Conservation (phyloP, 2,113 vertebrate genomes). For the Progne subis region DNA sequence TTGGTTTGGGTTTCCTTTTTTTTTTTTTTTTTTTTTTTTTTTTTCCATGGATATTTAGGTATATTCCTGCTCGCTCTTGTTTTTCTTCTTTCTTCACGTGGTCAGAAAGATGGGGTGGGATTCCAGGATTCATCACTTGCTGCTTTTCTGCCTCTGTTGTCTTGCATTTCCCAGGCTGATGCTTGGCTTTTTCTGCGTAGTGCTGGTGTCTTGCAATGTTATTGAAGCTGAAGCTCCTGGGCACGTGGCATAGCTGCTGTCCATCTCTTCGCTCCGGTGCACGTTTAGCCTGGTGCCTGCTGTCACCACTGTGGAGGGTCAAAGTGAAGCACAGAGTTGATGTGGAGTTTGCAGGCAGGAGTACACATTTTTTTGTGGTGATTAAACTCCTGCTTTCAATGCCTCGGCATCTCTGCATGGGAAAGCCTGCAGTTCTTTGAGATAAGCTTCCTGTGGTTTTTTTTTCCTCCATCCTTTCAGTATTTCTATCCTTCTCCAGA, state of each 20-base stretch:
- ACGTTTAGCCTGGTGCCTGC: neutral
- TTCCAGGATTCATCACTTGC: neutral
- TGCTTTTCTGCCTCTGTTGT: neutral
- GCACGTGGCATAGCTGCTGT: neutral
- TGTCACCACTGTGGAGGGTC: neutral
- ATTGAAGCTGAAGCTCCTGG: neutral
- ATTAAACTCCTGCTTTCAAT: neutral
- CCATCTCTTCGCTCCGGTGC: fast-evolving
- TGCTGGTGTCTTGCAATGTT: neutral
- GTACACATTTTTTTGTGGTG: neutral
- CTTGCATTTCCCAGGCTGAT: neutral
- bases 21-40: too few species aligned
- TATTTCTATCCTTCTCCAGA: neutral
- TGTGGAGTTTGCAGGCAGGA: neutral
- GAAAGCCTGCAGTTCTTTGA: neutral
- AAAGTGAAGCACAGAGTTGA: neutral
- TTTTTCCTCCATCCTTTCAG: neutral
- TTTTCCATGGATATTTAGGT: neutral
- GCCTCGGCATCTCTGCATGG: neutral
- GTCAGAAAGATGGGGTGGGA: neutral
- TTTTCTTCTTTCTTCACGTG: neutral
- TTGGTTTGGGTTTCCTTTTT: neutral
- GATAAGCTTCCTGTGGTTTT: neutral
- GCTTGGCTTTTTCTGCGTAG: neutral
- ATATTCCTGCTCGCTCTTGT: neutral